Evolutionary conservation across 1,140 invertebrate genomes (phyloP).

Genomic region (Adoxophyes honmai): DNA sequence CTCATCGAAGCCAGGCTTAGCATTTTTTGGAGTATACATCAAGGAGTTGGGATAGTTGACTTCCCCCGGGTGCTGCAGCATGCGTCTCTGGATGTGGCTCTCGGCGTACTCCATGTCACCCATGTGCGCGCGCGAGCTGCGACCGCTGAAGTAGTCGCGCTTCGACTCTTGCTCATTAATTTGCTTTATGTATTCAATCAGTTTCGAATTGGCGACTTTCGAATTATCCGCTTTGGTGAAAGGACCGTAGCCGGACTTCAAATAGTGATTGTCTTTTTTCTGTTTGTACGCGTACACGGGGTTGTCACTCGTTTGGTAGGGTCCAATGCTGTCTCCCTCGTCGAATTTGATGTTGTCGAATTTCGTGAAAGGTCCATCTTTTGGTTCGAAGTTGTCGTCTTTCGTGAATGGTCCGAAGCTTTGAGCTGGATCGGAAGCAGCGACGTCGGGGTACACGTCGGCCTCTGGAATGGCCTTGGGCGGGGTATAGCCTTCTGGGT

Average conservation of each 20-base stretch:
- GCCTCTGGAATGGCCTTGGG: conserved; percentile 78
- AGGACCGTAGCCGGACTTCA: conserved; percentile 74
- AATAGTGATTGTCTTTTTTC: conserved; percentile 64
- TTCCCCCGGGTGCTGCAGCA: conserved; percentile 82
- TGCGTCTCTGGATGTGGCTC: conserved; percentile 81
- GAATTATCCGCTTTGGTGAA: conserved; percentile 79
- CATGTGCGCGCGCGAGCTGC: conserved; percentile 71
- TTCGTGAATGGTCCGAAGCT: conserved; percentile 73
- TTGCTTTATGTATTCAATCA: conserved; percentile 81
- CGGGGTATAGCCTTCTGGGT: conserved; percentile 82
- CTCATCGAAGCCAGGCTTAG: conserved; percentile 79
- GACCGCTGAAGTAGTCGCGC: conserved; percentile 76
- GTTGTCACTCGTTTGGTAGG: conserved; percentile 60
- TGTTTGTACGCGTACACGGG: conserved; percentile 57
- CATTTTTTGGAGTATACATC: conserved; percentile 78
- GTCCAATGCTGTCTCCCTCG: conserved; percentile 42
- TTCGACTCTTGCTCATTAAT: conserved; percentile 80
- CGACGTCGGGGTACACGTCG: conserved; percentile 74
- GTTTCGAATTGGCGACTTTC: conserved; percentile 75
- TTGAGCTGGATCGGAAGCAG: conserved; percentile 47
- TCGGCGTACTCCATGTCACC: conserved; percentile 69
- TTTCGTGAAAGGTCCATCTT: conserved; percentile 74
- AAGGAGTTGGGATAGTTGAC: conserved; percentile 80
- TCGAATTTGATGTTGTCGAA: conserved; percentile 72
- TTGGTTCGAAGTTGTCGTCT: conserved; percentile 70